These are phyloP conservation scores for Nemoura dubitans DNA, from an alignment of 2,888 invertebrate species.

Conservation along the genomic window DNA sequence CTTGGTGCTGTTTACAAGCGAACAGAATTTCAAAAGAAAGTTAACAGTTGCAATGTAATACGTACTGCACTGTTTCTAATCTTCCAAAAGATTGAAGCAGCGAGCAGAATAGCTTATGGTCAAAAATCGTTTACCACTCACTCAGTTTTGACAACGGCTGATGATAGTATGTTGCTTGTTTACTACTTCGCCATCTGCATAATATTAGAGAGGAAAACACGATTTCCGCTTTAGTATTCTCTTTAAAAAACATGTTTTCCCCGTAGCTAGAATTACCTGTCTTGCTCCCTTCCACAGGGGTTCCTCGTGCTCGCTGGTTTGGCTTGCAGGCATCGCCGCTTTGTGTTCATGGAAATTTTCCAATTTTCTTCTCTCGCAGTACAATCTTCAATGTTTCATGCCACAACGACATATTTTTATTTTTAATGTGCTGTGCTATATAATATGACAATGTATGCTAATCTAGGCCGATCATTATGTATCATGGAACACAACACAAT, in stretches of 20 bases:
- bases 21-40: too few species aligned
- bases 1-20: too few species aligned
- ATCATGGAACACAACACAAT: too few species aligned
- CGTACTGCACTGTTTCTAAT: too few species aligned
- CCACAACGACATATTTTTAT: background rate
- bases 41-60: too few species aligned
- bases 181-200: background rate
- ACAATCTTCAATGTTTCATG: slow-evolving; percentile 27
- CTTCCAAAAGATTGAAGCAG: too few species aligned
- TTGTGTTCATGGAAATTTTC: background rate
- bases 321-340: background rate
- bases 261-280: background rate
- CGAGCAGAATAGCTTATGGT: too few species aligned
- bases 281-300: background rate
- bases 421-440: background rate
- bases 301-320: background rate
- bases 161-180: background rate
- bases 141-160: background rate
- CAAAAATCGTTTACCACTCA: too few species aligned
- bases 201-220: background rate
- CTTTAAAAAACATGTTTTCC: slow-evolving; percentile 3
- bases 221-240: background rate
- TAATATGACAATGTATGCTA: background rate
- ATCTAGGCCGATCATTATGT: too few species aligned
- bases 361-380: slow-evolving; percentile 26